Conservation (phyloP, 2,797 vertebrate genomes). For the Cryptoprocta ferox region DNA sequence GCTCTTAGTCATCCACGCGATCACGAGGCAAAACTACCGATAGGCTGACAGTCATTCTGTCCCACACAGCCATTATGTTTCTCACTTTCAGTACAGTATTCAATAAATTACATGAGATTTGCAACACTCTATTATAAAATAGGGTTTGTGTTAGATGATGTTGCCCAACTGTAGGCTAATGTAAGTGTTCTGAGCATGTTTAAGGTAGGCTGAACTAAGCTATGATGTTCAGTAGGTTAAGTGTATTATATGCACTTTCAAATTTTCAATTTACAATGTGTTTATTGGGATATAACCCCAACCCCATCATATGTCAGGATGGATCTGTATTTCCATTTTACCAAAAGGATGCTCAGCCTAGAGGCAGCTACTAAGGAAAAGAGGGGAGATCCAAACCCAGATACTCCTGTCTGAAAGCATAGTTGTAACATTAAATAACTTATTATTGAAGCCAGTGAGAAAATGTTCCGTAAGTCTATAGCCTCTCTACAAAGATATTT, state of each 20-base stretch:
- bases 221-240: neutral
- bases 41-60: neutral
- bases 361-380: conserved; percentile 16
- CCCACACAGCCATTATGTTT: neutral
- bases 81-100: neutral
- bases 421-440: neutral
- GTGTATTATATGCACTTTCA: neutral
- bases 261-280: neutral
- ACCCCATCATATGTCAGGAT: neutral
- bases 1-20: neutral
- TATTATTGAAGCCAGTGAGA: neutral
- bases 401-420: neutral
- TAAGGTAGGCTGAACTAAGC: neutral
- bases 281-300: neutral
- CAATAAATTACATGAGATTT: neutral
- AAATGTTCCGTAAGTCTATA: neutral
- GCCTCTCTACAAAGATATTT: neutral
- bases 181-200: neutral
- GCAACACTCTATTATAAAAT: neutral
- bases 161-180: neutral
- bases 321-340: neutral
- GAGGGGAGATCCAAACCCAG: conserved; percentile 12
- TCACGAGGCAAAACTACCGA: neutral
- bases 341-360: neutral
- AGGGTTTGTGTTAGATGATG: neutral